Conservation (phyloP, 2,888 invertebrate genomes). For the Apantesis nais region DNA sequence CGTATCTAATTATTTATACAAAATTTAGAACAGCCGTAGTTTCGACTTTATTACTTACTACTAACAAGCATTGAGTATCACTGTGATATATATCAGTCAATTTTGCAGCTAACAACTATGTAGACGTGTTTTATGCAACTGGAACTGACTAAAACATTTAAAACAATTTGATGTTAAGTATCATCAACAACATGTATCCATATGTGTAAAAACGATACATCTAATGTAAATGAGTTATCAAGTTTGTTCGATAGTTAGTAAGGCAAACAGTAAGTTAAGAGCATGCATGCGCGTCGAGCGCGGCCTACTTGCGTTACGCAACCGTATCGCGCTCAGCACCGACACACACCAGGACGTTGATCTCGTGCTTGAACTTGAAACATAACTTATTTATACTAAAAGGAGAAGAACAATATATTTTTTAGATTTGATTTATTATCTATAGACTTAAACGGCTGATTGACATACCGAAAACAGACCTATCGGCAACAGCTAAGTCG, state of each 20-base stretch:
- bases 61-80: background rate
- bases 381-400: slow-evolving; percentile 15
- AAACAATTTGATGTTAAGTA: background rate
- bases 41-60: background rate
- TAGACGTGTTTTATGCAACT: background rate
- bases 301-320: slow-evolving; percentile 64
- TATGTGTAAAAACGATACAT: slow-evolving; percentile 37
- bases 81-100: background rate
- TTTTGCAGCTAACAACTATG: background rate
- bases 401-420: background rate
- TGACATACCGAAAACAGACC: background rate
- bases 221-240: slow-evolving; percentile 45
- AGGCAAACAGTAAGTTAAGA: slow-evolving; percentile 47
- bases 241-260: slow-evolving; percentile 54
- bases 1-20: background rate
- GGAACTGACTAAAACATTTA: background rate
- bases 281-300: slow-evolving; percentile 59
- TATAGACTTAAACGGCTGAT: background rate
- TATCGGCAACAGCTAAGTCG: background rate
- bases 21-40: background rate
- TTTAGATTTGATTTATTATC: background rate
- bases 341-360: slow-evolving; percentile 69
- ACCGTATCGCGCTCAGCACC: slow-evolving; percentile 56
- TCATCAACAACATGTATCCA: slow-evolving; percentile 17
- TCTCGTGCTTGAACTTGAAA: slow-evolving; percentile 77